Base-by-base conservation (phyloP, 2,113 vertebrate species). In the Pluvialis apricaria region DNA sequence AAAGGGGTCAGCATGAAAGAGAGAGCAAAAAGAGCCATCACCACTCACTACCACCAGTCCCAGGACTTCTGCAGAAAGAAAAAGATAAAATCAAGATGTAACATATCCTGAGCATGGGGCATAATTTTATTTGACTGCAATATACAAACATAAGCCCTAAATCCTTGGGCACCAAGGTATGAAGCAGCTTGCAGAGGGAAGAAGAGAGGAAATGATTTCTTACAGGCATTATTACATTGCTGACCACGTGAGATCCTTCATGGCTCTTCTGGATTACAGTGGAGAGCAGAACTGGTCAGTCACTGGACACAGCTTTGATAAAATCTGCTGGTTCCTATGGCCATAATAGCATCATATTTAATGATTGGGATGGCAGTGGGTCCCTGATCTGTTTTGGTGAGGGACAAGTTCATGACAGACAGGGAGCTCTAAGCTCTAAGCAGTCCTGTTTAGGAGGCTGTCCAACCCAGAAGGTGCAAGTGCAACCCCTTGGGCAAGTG, bases 361-460 rank as follows among this genome's bases (percentile, higher is more conserved):
- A 70, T 0, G 1, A 14, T 0, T 42, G n/a, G 34, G 54, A 26
- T 69, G 15, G 13, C 54, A 83, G 54, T 2, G 1, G 54, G 38
- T 80, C 72, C 72, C 52, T 34, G 49, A 29, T 45, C 26, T 82
- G 22, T 44, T 58, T 10, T 22, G 61, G 8, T 51, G 49, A 68
- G 51, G 45, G 44, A 17, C 49, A 49, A 65, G 58, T 1, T 65
- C 54, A 21, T 15, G 20, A 62, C 57, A 86, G 70, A 31, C 47
- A 49, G 66, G 52, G 40, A 87, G 54, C 54, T 78, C 51, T 60
- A 62, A 87, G 54, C 54, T 78, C 51, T 60, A 62, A 40, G 73
- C 52, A 51, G 42, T 26, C 28, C 57, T 42, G 15, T 25, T 71
- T 21, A 66, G 71, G 44, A 86, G 51, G 45, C 5, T 29, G 3